Evolutionary conservation across 2,888 invertebrate species (phyloP), one percentile per base, ranked within the genome.

Genomic region (Onthophagus sagittarius): DNA sequence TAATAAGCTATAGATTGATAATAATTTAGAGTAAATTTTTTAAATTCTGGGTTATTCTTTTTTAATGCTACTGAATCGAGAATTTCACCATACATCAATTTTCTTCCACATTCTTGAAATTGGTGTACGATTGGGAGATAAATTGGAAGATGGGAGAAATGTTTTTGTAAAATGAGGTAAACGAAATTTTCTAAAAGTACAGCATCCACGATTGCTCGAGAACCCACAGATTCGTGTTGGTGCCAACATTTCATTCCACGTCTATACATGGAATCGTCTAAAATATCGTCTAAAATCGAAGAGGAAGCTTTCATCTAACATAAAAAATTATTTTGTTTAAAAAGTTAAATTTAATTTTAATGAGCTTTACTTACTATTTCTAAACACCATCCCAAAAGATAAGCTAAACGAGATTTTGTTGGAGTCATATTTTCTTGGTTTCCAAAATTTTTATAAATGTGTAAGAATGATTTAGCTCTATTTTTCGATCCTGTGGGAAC

Each of bases 211-310:
- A 97, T 88, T 0, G 95, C 97, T 0, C 86, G 86, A 5, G 92
- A 81, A 0, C 94, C 94, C 9, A 94, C 90, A 73, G 90, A 90
- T 0, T 93, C 90, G 9, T 90, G 86, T 70, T 88, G 89, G 86
- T 97, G 93, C 99, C 99, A 99, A 85, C 98, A 97, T 0, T 93
- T 92, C 75, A 92, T 90, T 1, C 97, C 97, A 74, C 99, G 90
- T 33, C 99, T 89, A 73, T 91, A 93, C 77, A 89, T 87, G 0
- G 95, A 92, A 15, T 89, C 87, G 83, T 99, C 98, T 93, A 98
- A 95, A 15, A 99, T 91, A 84, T 99, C 99, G 85, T 97, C 98
- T 15, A 91, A 85, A 0, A 99, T 89, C 39, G 99, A 85, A 79
- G 96, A 94, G 82, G 92, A 93, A 7, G 94, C 93, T 88, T 98